Evolutionary conservation across 2,797 vertebrate species (phyloP).

Genomic region (Galago senegalensis): DNA sequence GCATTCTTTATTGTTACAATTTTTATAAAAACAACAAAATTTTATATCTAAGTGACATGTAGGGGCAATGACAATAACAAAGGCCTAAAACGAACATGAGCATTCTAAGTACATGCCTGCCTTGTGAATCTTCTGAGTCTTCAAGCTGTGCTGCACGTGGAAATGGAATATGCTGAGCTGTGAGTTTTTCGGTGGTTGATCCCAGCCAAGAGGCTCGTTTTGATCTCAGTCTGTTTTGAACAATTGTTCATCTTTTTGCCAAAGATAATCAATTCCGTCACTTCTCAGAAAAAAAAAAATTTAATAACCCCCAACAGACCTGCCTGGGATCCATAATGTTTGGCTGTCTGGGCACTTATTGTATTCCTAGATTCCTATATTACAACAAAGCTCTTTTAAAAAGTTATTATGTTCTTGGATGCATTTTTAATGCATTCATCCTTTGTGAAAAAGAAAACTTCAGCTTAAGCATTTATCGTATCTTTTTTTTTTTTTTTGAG

Average conservation of each 20-base stretch:
- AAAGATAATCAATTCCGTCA: constrained; percentile 65
- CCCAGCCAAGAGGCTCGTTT: constrained; percentile 23
- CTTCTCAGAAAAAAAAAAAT: constrained; percentile 52
- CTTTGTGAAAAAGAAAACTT: constrained; percentile 12
- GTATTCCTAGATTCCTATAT: neutral
- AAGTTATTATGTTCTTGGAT: neutral
- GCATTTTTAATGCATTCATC: neutral
- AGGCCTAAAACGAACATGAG: neutral
- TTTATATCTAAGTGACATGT: neutral
- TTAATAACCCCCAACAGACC: neutral
- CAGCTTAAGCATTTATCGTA: neutral
- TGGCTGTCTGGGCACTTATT: neutral
- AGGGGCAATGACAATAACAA: neutral
- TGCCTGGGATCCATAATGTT: neutral
- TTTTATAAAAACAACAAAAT: neutral
- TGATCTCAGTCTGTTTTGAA: neutral
- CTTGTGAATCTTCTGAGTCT: neutral
- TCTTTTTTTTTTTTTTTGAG: neutral
- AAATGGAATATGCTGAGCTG: neutral
- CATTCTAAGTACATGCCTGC: neutral
- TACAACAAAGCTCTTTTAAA: neutral
- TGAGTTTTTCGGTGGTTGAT: constrained; percentile 8
- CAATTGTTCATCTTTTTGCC: constrained; percentile 64
- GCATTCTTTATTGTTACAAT: constrained; percentile 12
- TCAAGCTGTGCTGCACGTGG: neutral